Conservation (phyloP, 2,888 invertebrate species). For the Parthenolecanium corni region DNA sequence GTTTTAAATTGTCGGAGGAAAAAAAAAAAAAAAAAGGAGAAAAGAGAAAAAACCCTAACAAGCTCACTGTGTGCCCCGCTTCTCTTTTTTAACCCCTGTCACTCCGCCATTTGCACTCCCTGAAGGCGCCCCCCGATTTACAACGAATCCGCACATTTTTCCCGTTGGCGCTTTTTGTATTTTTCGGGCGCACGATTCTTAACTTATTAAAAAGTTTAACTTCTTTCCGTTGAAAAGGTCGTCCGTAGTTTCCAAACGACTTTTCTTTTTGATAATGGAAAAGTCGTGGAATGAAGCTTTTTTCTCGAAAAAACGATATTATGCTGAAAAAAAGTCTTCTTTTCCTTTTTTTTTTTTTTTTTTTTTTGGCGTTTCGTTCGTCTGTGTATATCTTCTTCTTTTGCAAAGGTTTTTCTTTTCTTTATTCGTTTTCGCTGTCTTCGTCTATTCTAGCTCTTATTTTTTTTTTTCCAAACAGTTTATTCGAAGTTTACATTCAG, state of each 20-base stretch:
- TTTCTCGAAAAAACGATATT: constrained; percentile 19
- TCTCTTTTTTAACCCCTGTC: neutral
- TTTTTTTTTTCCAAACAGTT: constrained; percentile 8
- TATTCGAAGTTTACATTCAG: constrained; percentile 15
- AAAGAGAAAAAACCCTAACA: constrained; percentile 23
- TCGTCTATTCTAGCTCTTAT: neutral
- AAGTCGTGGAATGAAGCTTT: constrained; percentile 26
- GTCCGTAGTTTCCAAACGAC: constrained; percentile 26
- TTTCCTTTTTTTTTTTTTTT: constrained; percentile 4
- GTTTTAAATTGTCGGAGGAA: constrained; percentile 23
- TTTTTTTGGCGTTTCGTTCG: neutral
- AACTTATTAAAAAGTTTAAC: constrained; percentile 28
- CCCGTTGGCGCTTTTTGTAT: constrained; percentile 25
- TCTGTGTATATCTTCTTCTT: neutral
- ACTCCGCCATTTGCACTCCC: neutral
- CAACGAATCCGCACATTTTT: constrained; percentile 14
- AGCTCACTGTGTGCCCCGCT: constrained; percentile 8
- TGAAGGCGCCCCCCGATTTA: constrained; percentile 14
- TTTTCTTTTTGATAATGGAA: constrained; percentile 25
- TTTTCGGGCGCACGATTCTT: constrained; percentile 19
- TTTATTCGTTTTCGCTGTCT: no score
- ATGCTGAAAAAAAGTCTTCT: constrained; percentile 3
- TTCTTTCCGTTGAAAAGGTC: constrained; percentile 26
- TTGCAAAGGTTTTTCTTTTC: neutral
- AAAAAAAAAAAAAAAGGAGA: no score